phyloP scores from a whole-genome alignment of 2,797 vertebrate genomes.

The Parauchenoglanis punctatus region DNA sequence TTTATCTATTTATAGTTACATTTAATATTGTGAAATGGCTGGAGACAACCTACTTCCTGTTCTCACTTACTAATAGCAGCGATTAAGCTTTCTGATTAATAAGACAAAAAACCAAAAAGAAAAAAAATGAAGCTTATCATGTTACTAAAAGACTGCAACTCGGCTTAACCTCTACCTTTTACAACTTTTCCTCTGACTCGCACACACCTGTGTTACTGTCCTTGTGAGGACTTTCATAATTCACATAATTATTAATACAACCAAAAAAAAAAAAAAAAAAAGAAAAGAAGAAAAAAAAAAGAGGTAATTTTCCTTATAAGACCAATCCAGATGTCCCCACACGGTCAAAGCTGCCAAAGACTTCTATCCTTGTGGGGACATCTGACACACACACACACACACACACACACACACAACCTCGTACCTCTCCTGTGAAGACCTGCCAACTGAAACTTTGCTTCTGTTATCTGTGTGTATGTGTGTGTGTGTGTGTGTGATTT shows the following conservation, averaged over 20 bases:
- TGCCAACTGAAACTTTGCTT: background rate
- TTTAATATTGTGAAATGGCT: background rate
- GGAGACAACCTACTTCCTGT: background rate
- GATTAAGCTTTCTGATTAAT: background rate
- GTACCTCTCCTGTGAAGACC: background rate
- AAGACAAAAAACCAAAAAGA: background rate
- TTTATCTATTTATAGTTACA: too few species aligned
- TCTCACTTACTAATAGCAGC: background rate
- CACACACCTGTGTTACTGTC: too few species aligned
- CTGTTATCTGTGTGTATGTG: background rate
- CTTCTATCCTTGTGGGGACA: too few species aligned
- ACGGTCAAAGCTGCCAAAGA: too few species aligned
- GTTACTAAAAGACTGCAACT: too few species aligned
- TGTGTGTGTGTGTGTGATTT: conserved; percentile 5
- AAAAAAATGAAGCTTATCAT: background rate
- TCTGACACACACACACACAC: background rate
- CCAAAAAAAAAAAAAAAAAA: too few species aligned
- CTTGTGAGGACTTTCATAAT: too few species aligned
- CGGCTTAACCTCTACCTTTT: background rate
- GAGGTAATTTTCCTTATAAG: too few species aligned
- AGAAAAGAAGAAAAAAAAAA: too few species aligned
- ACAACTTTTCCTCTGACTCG: background rate
- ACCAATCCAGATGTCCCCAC: too few species aligned
- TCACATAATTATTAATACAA: too few species aligned
- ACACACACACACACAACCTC: background rate